A percentile compares a stretch with the other conserved stretches of the same genome.
Conservation (phyloP, 2,888 invertebrate genomes). For the Perizoma flavofasciatum region DNA sequence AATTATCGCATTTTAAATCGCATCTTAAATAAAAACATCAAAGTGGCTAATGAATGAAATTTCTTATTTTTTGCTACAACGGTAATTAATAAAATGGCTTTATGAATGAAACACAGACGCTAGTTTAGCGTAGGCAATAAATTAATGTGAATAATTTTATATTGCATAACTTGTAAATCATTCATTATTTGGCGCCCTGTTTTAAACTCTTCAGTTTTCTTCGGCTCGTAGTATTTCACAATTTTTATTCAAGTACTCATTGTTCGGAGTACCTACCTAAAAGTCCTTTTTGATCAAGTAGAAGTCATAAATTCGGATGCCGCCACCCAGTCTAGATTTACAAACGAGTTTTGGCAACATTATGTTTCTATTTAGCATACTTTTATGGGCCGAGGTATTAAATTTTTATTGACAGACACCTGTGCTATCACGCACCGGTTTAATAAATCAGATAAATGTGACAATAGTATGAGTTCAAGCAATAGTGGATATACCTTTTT, state of each 20-base stretch:
- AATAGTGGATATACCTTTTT: constrained; percentile 49
- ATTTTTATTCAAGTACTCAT: constrained; percentile 9
- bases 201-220: constrained; percentile 7
- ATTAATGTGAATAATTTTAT: constrained; percentile 36
- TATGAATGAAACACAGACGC: constrained; percentile 34
- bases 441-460: constrained; percentile 67
- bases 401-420: constrained; percentile 79
- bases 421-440: constrained; percentile 66
- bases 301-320: constrained; percentile 58
- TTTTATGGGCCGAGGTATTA: constrained; percentile 68
- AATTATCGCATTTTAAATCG: too few relatives aligned
- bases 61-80: neutral
- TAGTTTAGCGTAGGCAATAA: constrained; percentile 22
- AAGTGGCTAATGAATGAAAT: constrained; percentile 12
- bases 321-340: constrained; percentile 78
- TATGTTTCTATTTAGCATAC: constrained; percentile 68
- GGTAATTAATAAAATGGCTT: constrained; percentile 14
- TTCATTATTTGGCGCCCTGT: constrained; percentile 21
- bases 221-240: neutral
- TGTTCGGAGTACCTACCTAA: constrained; percentile 14
- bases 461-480: constrained; percentile 57
- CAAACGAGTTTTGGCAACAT: constrained; percentile 61
- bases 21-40: neutral
- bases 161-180: constrained; percentile 23
- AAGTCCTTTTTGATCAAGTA: constrained; percentile 26